Base-by-base conservation (phyloP, 2,797 vertebrate genomes). In the Threskiornis aethiopicus region DNA sequence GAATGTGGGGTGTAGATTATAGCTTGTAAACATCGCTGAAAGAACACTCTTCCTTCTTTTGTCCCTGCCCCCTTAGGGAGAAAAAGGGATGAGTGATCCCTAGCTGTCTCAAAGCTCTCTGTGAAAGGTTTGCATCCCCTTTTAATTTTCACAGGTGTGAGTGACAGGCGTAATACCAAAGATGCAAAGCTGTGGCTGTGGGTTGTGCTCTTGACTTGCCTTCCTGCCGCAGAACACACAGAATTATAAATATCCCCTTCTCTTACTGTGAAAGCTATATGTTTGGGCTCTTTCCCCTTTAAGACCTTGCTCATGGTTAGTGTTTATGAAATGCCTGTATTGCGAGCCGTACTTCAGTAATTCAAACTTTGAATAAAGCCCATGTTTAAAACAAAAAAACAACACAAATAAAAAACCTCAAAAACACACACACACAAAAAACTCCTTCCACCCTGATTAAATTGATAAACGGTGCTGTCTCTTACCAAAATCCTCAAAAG, bases 111-210 rank as follows among this genome's bases (percentile, higher is more conserved):
- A 83, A 64, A 88, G 52, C 52, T 47, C 7, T 28, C 47, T 20
- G 6, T 44, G 62, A 39, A 64, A 64, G 18, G 2, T 64, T 66
- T 67, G 33, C 37, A 39, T 47, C 11, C 8, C 33, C 7, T 80
- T 70, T 61, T 35, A 37, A 18, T 44, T 84, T 87, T 70, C 67
- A 33, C 31, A 31, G 37, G 29, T 66, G 22, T 73, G 46, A 70
- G n/a, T 46, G 55, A 31, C 54, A 41, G 18, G 21, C 17, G 2
- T 54, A 16, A 42, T 51, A 54, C 29, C 0, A 0, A 37, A 29
- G 66, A 41, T 41, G 52, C 41, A 51, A 73, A 89, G 5, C 42
- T 61, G 17, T n/a, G 33, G 12, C 7, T 24, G 11, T 35, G 25
- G 8, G 9, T 52, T 73, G 26, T 81, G 19, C 28, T 70, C 62